phyloP scores from a whole-genome alignment of 2,888 invertebrate species.

The Leucophenga montana region DNA sequence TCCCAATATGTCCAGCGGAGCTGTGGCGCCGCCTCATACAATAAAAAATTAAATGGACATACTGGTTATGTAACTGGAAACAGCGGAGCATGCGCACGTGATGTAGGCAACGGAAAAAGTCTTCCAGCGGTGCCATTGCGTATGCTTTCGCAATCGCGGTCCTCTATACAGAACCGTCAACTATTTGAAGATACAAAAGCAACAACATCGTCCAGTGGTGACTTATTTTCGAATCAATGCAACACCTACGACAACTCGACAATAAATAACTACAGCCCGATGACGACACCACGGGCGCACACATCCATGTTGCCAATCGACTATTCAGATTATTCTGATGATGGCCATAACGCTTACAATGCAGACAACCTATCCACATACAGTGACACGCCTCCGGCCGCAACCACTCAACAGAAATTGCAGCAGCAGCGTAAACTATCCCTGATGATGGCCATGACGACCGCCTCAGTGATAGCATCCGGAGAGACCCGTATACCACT shows the following conservation, averaged over 20 bases:
- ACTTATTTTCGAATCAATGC: constrained; percentile 36
- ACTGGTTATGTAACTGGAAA: constrained; percentile 41
- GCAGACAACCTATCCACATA: constrained; percentile 59
- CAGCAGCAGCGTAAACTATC: constrained; percentile 60
- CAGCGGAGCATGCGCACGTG: constrained; percentile 80
- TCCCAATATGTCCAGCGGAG: constrained; percentile 38
- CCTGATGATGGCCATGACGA: constrained; percentile 67
- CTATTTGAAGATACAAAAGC: constrained; percentile 53
- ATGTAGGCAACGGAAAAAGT: constrained; percentile 77
- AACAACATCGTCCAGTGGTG: constrained; percentile 39
- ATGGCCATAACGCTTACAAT: constrained; percentile 71
- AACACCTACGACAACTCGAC: constrained; percentile 40
- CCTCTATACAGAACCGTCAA: constrained; percentile 41
- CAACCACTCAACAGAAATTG: constrained; percentile 46
- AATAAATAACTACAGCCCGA: constrained; percentile 41
- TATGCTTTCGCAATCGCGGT: constrained; percentile 55
- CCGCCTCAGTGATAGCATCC: constrained; percentile 69
- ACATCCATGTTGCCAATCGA: constrained; percentile 67
- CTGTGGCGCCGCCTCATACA: constrained; percentile 15
- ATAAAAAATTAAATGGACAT: constrained; percentile 43
- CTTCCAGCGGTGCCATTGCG: constrained; percentile 59
- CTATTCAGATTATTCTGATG: constrained; percentile 79
- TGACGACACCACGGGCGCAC: constrained; percentile 55
- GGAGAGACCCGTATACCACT: constrained; percentile 66
- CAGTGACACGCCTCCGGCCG: constrained; percentile 57